Evolutionary conservation across 2,888 invertebrate genomes (phyloP).

Genomic region (Augochlorella aurata): DNA sequence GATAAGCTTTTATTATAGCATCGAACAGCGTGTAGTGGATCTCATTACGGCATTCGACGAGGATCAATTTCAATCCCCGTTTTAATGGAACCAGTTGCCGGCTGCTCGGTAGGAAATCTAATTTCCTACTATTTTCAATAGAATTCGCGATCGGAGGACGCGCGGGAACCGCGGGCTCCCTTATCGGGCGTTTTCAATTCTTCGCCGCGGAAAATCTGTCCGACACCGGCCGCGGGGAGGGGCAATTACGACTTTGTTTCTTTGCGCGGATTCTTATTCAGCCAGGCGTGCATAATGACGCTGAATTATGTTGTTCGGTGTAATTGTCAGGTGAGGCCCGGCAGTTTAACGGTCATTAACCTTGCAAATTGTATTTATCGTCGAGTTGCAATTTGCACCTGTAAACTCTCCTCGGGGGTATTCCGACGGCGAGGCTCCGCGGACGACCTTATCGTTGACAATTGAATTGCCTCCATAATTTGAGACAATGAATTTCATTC

Average conservation of each 20-base stretch:
- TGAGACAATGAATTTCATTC: conserved; percentile 33
- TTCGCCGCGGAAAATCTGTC: not conserved
- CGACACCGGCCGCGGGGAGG: conserved; percentile 6
- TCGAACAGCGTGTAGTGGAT: not conserved
- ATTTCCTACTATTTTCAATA: not conserved
- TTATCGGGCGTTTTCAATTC: conserved; percentile 18
- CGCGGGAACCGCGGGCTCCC: not conserved
- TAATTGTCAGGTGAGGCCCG: conserved; percentile 60
- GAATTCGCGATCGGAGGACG: not conserved
- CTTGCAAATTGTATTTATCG: conserved; percentile 61
- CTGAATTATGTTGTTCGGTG: conserved; percentile 55
- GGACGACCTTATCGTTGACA: conserved; percentile 31
- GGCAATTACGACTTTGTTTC: conserved; percentile 40
- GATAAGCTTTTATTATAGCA: not conserved
- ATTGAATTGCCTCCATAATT: conserved; percentile 43
- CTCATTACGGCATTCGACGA: not conserved
- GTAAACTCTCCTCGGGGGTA: conserved; percentile 29
- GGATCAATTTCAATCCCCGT: not conserved
- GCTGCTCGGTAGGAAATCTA: not conserved
- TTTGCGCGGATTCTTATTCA: conserved; percentile 52
- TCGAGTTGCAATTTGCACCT: conserved; percentile 50
- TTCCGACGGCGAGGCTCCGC: conserved; percentile 6
- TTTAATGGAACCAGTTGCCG: conserved; percentile 4
- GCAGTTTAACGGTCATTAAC: conserved; percentile 66
- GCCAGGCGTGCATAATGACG: conserved; percentile 63